Conservation (phyloP, 2,113 vertebrate species). For the Rhea pennata region DNA sequence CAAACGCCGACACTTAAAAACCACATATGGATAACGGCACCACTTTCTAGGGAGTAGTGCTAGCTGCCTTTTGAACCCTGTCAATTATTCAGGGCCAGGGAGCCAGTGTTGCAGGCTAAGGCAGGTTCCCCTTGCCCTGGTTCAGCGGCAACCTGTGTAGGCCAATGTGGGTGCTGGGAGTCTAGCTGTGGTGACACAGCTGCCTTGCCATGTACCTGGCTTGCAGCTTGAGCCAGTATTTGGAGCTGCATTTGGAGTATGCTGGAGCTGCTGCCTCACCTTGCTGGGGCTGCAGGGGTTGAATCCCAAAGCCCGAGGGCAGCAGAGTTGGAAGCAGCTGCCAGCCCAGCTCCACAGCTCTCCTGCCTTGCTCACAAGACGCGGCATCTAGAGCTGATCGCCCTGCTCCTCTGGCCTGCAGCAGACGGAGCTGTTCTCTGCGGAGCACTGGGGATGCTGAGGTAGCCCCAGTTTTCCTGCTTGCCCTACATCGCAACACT, state of each 20-base stretch:
- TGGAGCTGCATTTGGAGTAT: no score
- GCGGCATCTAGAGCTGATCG: background rate
- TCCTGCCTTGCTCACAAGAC: background rate
- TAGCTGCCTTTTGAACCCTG: background rate
- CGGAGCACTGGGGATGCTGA: background rate
- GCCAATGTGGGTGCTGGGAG: background rate
- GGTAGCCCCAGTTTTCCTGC: accelerated
- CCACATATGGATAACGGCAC: accelerated
- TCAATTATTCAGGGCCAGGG: background rate
- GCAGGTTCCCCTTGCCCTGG: background rate
- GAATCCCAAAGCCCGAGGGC: no score
- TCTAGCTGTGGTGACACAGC: accelerated
- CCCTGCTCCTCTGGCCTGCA: background rate
- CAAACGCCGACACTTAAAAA: accelerated
- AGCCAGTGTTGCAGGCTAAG: background rate
- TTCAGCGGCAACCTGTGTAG: accelerated
- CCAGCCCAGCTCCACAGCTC: no score
- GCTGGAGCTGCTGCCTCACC: no score
- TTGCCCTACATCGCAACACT: accelerated
- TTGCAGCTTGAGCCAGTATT: no score
- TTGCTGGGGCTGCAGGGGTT: no score
- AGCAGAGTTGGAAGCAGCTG: background rate
- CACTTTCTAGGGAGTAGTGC: background rate
- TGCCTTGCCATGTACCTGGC: background rate
- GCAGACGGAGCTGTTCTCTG: background rate